Conservation (phyloP, 2,113 vertebrate genomes). For the Uropsilus gracilis region DNA sequence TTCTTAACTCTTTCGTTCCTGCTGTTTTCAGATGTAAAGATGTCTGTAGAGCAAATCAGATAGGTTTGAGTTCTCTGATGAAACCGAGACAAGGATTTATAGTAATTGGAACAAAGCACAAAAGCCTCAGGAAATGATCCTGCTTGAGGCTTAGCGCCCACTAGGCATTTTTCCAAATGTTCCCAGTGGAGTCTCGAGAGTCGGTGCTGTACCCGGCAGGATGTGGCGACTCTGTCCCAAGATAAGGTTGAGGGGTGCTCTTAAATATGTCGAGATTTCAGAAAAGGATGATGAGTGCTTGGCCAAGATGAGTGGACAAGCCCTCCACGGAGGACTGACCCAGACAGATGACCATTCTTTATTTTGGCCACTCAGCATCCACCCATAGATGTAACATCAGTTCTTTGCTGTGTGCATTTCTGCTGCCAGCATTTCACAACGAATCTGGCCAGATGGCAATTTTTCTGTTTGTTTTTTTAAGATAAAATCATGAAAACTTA, state of each 20-base stretch:
- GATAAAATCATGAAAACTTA: not conserved
- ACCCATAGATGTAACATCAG: not conserved
- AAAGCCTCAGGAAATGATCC: not conserved
- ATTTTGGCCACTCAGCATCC: not conserved
- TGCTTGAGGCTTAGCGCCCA: not conserved
- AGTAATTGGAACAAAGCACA: not conserved
- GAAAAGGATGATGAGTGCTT: not conserved
- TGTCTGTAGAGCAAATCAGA: not conserved
- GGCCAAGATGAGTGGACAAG: not conserved
- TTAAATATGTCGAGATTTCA: constrained; percentile 29
- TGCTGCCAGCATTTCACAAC: not conserved
- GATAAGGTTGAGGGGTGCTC: not conserved
- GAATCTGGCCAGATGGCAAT: not conserved
- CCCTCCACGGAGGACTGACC: not conserved
- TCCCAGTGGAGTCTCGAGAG: not conserved
- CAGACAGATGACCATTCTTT: not conserved
- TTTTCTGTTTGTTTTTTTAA: not conserved
- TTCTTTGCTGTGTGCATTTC: not conserved
- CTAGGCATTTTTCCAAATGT: constrained; percentile 9
- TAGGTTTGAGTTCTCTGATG: not conserved
- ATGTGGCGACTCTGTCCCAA: not conserved
- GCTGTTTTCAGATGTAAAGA: not conserved
- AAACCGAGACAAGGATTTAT: not conserved
- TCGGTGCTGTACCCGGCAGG: not conserved
- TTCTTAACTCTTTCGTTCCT: constrained; percentile 49